These are phyloP conservation scores for Eleutherodactylus coqui DNA, from an alignment of 2,797 vertebrate species.

Conservation along the genomic window DNA sequence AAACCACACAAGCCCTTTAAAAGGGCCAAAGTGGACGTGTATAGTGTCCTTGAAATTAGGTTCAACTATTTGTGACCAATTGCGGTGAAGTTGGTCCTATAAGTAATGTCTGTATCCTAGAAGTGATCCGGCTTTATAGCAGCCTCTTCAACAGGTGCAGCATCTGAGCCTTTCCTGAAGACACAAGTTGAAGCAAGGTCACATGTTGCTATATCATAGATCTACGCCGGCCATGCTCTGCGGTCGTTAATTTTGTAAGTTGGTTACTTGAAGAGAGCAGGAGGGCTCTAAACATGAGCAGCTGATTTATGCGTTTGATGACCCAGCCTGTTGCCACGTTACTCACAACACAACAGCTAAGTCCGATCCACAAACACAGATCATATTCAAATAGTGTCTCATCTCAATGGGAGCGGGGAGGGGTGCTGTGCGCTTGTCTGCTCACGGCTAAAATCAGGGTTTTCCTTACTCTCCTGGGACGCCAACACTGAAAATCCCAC, in stretches of 20 bases:
- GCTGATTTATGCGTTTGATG: constrained; percentile 55
- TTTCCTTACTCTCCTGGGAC: constrained; percentile 34
- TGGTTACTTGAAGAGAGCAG: constrained; percentile 44
- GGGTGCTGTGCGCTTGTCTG: constrained; percentile 22
- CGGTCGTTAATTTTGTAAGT: constrained; percentile 24
- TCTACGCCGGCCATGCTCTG: constrained; percentile 8
- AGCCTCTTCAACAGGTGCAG: constrained; percentile 19
- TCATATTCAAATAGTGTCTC: constrained; percentile 59
- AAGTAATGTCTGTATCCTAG: neutral
- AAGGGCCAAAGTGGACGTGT: too few species aligned
- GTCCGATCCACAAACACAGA: constrained; percentile 55
- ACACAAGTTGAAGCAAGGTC: constrained; percentile 46
- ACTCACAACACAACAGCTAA: constrained; percentile 56
- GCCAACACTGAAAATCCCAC: constrained; percentile 27
- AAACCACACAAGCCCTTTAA: neutral
- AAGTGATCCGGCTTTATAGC: constrained; percentile 1
- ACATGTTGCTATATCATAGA: constrained; percentile 23
- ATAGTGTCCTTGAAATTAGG: neutral
- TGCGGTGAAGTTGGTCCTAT: neutral
- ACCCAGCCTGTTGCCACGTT: constrained; percentile 50
- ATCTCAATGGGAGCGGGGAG: constrained; percentile 51
- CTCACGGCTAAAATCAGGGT: constrained; percentile 41
- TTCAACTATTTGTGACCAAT: neutral
- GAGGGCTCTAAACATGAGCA: constrained; percentile 45
- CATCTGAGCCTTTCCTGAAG: constrained; percentile 28